These are phyloP conservation scores for Gymnoscopelus braueri DNA, from an alignment of 2,797 vertebrate genomes.

Conservation along the genomic window DNA sequence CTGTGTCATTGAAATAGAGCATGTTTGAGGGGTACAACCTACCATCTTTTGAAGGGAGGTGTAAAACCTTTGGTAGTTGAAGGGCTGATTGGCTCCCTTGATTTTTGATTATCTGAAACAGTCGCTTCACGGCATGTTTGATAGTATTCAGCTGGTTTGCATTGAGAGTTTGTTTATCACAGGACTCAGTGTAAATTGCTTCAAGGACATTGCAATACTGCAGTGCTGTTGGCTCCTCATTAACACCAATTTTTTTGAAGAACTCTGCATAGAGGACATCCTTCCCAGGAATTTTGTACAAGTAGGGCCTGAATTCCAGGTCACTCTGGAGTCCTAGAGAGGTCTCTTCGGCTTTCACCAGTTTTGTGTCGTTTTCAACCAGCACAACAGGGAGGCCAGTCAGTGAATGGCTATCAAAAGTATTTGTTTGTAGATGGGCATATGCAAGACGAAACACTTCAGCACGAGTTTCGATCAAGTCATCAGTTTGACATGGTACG, in stretches of 20 bases:
- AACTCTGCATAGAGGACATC: slow-evolving; percentile 55
- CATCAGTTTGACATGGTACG: slow-evolving; percentile 48
- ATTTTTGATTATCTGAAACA: slow-evolving; percentile 63
- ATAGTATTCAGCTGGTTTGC: slow-evolving; percentile 67
- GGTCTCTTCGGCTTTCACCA: slow-evolving; percentile 56
- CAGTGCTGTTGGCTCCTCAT: slow-evolving; percentile 48
- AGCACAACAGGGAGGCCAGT: slow-evolving; percentile 71
- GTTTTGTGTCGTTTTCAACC: slow-evolving; percentile 71
- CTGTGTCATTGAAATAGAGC: slow-evolving; percentile 82
- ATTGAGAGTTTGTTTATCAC: slow-evolving; percentile 63
- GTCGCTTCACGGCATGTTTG: slow-evolving; percentile 63
- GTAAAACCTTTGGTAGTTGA: slow-evolving; percentile 56
- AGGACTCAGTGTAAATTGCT: slow-evolving; percentile 67
- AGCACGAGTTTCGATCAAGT: slow-evolving; percentile 57
- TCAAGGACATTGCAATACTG: slow-evolving; percentile 76
- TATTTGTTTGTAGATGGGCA: slow-evolving; percentile 48
- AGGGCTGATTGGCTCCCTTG: background rate
- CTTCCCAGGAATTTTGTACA: slow-evolving; percentile 51
- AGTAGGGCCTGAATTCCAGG: slow-evolving; percentile 73
- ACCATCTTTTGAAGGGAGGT: slow-evolving; percentile 81
- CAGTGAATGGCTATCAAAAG: slow-evolving; percentile 51
- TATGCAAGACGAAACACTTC: slow-evolving; percentile 67
- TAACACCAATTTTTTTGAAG: slow-evolving; percentile 72
- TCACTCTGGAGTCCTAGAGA: slow-evolving; percentile 11
- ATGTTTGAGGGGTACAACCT: slow-evolving; percentile 74